These are phyloP conservation scores for Eubasilissa regina DNA, from an alignment of 1,140 invertebrate species.

Conservation along the genomic window DNA sequence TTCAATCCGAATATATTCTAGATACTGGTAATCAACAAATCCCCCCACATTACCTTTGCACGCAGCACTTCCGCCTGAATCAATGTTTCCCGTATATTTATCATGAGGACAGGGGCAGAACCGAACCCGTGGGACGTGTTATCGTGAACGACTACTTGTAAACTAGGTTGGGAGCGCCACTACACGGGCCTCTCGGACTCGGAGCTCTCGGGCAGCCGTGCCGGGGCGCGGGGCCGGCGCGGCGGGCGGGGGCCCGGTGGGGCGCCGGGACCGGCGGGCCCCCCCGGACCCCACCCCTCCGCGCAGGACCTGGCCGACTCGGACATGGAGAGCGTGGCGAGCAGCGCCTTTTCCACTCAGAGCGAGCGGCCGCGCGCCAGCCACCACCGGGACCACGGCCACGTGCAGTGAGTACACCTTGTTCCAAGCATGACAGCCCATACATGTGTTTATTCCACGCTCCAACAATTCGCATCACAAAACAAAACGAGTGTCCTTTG, in stretches of 20 bases:
- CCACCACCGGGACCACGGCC: conserved; percentile 63
- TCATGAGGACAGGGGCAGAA: background rate
- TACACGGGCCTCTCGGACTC: conserved; percentile 88
- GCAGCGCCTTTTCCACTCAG: conserved; percentile 93
- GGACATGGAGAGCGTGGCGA: conserved; percentile 91
- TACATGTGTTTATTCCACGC: too few species aligned
- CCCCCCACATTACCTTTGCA: too few species aligned
- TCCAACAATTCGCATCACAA: too few species aligned
- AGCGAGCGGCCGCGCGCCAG: conserved; percentile 88
- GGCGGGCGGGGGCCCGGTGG: conserved; percentile 63
- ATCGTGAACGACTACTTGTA: background rate
- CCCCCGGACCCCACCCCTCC: conserved; percentile 67
- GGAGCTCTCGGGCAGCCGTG: conserved; percentile 79
- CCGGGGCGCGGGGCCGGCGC: conserved; percentile 62
- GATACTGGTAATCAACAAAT: too few species aligned
- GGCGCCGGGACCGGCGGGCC: conserved; percentile 60
- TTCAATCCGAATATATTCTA: too few species aligned
- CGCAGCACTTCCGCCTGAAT: background rate
- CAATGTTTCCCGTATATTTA: background rate
- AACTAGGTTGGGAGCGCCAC: conserved; percentile 81
- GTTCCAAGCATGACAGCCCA: too few species aligned
- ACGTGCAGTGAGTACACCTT: conserved; percentile 52
- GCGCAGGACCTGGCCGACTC: conserved; percentile 85
- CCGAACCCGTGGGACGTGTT: too few species aligned
- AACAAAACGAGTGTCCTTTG: too few species aligned